These are phyloP conservation scores for Antennarius striatus DNA, from an alignment of 2,113 vertebrate genomes.

Conservation along the genomic window DNA sequence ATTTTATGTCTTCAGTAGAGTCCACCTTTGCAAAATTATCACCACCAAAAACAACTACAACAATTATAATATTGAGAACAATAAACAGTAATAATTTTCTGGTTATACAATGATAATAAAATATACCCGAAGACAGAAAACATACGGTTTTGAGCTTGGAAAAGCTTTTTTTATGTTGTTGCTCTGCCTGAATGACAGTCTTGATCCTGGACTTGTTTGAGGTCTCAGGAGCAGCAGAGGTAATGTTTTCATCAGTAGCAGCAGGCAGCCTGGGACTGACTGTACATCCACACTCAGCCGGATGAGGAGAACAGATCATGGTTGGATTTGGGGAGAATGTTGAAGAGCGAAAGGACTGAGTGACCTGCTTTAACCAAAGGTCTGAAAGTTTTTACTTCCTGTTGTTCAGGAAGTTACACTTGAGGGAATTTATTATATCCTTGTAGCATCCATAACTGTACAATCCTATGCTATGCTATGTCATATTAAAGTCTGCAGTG, in stretches of 20 bases:
- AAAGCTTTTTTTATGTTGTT: constrained; percentile 23
- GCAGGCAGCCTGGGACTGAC: constrained; percentile 26
- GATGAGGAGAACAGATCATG: constrained; percentile 14
- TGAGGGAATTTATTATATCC: background rate
- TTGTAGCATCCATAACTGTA: background rate
- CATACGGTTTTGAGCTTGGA: constrained; percentile 1
- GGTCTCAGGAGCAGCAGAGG: constrained; percentile 32
- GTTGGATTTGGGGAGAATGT: constrained; percentile 7
- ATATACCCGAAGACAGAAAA: background rate
- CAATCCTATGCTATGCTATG: background rate
- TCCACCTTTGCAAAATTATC: too few relatives aligned
- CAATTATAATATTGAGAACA: too few relatives aligned
- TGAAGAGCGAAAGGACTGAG: background rate
- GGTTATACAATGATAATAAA: too few relatives aligned
- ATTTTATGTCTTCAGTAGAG: too few relatives aligned
- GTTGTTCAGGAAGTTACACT: constrained; percentile 1
- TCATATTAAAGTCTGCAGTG: background rate
- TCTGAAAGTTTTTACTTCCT: background rate
- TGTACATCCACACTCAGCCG: constrained; percentile 8
- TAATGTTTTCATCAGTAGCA: constrained; percentile 51
- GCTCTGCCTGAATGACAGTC: constrained; percentile 36
- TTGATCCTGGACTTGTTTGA: constrained; percentile 50
- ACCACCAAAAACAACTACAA: too few relatives aligned
- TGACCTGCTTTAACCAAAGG: background rate
- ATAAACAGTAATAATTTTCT: too few relatives aligned